phyloP scores from a whole-genome alignment of 2,888 invertebrate species.

The Danaus chrysippus region DNA sequence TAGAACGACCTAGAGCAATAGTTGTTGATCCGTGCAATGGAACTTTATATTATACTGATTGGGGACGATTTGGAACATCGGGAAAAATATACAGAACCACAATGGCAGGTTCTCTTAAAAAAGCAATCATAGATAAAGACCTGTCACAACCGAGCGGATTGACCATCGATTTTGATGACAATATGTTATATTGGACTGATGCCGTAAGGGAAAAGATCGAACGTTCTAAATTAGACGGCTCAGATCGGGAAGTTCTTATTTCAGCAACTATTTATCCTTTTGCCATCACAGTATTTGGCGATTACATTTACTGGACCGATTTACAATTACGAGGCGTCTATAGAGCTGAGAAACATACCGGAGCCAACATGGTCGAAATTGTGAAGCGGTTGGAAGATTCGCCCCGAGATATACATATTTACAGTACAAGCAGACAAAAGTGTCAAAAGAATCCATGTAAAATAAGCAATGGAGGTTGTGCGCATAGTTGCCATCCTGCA shows the following conservation, averaged over 20 bases:
- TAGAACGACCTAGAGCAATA: constrained; percentile 95
- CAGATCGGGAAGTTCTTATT: constrained; percentile 89
- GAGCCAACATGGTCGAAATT: constrained; percentile 95
- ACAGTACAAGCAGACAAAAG: constrained; percentile 86
- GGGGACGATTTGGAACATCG: constrained; percentile 95
- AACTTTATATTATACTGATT: constrained; percentile 96
- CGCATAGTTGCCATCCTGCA: constrained; percentile 95
- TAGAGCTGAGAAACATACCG: constrained; percentile 97
- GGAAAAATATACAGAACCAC: constrained; percentile 97
- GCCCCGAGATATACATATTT: constrained; percentile 95
- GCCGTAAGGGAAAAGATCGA: constrained; percentile 97
- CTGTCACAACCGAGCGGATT: constrained; percentile 97
- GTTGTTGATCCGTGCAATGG: constrained; percentile 98
- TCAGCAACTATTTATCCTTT: constrained; percentile 97
- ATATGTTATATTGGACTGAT: constrained; percentile 97
- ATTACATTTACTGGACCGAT: constrained; percentile 98
- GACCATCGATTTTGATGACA: constrained; percentile 96
- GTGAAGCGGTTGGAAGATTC: constrained; percentile 95
- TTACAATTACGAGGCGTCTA: constrained; percentile 95
- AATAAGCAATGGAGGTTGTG: constrained; percentile 97
- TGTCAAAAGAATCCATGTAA: constrained; percentile 91
- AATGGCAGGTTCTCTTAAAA: constrained; percentile 96
- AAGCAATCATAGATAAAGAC: constrained; percentile 92
- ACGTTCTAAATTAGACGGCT: constrained; percentile 92
- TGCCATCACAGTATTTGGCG: constrained; percentile 92